Percentiles rank a stretch among this genome's conserved stretches.
phyloP scores from a whole-genome alignment of 2,888 invertebrate genomes.

The Ectobius pallidus region DNA sequence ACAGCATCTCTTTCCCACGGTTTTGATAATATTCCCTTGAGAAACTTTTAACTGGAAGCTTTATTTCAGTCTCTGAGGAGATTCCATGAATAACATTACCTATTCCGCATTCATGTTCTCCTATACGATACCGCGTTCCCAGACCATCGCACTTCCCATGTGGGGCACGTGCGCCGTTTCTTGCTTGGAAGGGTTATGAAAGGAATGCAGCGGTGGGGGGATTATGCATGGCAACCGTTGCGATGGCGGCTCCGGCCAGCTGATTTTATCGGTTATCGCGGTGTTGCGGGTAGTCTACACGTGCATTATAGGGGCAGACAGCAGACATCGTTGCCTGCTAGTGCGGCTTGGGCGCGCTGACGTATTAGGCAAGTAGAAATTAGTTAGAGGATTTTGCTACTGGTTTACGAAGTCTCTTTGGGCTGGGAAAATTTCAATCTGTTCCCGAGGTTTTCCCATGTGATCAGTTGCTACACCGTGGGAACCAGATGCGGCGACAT shows the following conservation, averaged over 20 bases:
- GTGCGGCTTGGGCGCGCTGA: neutral
- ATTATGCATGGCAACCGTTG: neutral
- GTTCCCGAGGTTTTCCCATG: neutral
- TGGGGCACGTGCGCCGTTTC: neutral
- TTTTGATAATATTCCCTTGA: neutral
- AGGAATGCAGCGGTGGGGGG: neutral
- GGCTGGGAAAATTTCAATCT: neutral
- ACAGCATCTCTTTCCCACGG: neutral
- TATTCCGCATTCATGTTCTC: neutral
- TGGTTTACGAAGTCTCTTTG: neutral
- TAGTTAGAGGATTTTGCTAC: neutral
- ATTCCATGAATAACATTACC: neutral
- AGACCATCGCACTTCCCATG: neutral
- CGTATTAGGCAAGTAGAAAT: neutral
- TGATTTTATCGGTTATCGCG: neutral
- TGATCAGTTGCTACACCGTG: neutral
- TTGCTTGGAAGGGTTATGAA: neutral
- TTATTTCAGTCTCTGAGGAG: neutral
- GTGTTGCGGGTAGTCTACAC: neutral
- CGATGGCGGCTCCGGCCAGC: neutral
- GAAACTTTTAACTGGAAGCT: neutral
- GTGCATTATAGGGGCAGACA: neutral
- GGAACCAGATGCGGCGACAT: neutral
- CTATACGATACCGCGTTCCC: conserved; percentile 5
- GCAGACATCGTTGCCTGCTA: neutral